Evolutionary conservation across 2,888 invertebrate species (phyloP), one percentile per base, ranked within the genome.

Genomic region (Scaptomyza polygonia): DNA sequence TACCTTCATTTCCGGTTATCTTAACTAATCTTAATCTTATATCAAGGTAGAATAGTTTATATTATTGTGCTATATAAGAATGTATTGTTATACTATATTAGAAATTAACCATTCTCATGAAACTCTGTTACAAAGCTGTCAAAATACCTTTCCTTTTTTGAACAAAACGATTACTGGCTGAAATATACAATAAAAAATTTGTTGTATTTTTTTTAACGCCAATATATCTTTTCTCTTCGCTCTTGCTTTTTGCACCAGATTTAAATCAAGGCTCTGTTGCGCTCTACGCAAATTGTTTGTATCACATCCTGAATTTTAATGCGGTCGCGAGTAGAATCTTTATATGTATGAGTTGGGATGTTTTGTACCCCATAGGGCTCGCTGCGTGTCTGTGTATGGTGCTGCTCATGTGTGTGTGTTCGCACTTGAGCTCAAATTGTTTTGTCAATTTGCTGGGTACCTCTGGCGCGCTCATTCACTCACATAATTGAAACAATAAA

Each of bases 271-370:
- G 64, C 70, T 76, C 5, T 70, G 75, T 73, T 76, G 76, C 72
- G 67, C 58, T 58, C 21, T 39, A 57, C 67, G 59, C 87, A 88
- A 86, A 86, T 84, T 67, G 87, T 76, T 68, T 65, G 67, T 55
- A 49, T 72, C 84, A 66, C 89, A 73, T 84, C 72, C 89, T 86
- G 87, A 88, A 87, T 87, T 79, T 88, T 78, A 87, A 87, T 88
- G 76, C 57, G 72, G 48, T 52, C 64, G 51, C 55, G 65, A 55
- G 66, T 57, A 30, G 52, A 43, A 42, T 44, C 14, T 27, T 67
- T 18, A 47, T 30, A 25, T 32, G 49, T 8, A 61, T 40, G 63
- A 48, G 56, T 40, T 44, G 16, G 62, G 63, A 40, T 53, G 39
- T 42, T 64, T 64, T 11, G 51, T 64, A 65, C 53, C 56, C 48